These are phyloP conservation scores for Genyomyrus donnyi DNA, from an alignment of 2,113 vertebrate genomes.

Conservation along the genomic window DNA sequence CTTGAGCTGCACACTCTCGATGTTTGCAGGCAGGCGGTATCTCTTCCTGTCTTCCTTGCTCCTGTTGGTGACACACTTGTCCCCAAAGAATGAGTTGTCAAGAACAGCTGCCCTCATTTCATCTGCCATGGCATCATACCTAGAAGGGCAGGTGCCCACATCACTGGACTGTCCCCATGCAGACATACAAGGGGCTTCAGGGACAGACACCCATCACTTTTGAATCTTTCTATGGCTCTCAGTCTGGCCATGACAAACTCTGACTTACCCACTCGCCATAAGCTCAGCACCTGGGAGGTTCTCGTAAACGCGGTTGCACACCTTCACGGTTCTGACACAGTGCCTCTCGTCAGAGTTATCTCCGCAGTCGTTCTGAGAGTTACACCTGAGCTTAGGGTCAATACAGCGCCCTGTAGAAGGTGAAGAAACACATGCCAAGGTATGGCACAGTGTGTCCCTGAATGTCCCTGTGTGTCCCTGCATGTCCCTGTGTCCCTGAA, in stretches of 20 bases:
- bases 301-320: constrained; percentile 53
- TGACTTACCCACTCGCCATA: constrained; percentile 70
- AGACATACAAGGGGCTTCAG: background rate
- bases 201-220: background rate
- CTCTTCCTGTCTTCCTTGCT: constrained; percentile 50
- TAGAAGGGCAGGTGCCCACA: constrained; percentile 33
- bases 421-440: background rate
- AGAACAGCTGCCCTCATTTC: constrained; percentile 69
- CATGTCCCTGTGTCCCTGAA: no score
- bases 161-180: background rate
- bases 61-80: constrained; percentile 59
- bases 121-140: constrained; percentile 73
- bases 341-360: constrained; percentile 83
- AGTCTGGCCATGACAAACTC: background rate
- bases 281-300: constrained; percentile 66
- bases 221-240: background rate
- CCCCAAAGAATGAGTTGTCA: constrained; percentile 76
- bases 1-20: constrained; percentile 73
- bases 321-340: constrained; percentile 49
- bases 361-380: constrained; percentile 84
- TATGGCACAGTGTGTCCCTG: background rate
- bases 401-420: constrained; percentile 75
- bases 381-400: constrained; percentile 65
- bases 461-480: background rate
- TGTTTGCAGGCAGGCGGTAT: constrained; percentile 71